phyloP scores from a whole-genome alignment of 2,113 vertebrate genomes.

The Erinaceus europaeus region DNA sequence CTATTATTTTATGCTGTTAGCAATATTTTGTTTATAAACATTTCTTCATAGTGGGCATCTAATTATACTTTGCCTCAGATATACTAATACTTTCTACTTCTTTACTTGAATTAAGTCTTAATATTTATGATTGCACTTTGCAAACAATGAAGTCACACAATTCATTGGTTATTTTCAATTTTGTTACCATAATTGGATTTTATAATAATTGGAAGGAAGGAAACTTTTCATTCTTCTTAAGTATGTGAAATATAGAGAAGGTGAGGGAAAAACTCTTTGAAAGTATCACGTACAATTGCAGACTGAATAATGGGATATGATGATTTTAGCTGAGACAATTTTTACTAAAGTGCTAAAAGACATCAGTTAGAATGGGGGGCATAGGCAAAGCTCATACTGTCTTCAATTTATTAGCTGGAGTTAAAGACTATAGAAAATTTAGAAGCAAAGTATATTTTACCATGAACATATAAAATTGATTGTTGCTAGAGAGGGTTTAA shows the following conservation, averaged over 20 bases:
- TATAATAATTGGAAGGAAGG: neutral
- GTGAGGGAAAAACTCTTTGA: neutral
- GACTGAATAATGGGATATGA: neutral
- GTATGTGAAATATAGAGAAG: neutral
- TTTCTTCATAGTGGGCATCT: constrained; percentile 50
- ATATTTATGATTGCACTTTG: constrained; percentile 33
- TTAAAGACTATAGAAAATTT: neutral
- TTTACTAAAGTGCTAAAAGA: neutral
- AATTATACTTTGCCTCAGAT: constrained; percentile 37
- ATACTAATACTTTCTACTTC: neutral
- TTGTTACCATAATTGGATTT: constrained; percentile 32
- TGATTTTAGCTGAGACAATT: neutral
- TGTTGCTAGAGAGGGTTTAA: neutral
- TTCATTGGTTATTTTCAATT: constrained; percentile 21
- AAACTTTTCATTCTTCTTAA: neutral
- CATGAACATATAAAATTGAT: neutral
- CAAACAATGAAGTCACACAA: constrained; percentile 22
- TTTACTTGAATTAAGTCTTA: constrained; percentile 39
- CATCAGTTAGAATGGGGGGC: neutral
- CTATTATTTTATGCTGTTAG: constrained; percentile 15
- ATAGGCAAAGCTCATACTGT: neutral
- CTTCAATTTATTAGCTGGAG: neutral
- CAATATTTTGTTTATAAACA: constrained; percentile 41
- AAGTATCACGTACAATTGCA: neutral
- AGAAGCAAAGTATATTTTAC: neutral